A percentile compares a stretch with the other conserved stretches of the same genome.
Evolutionary conservation across 2,113 vertebrate genomes (phyloP).

Genomic region (Gobius niger): DNA sequence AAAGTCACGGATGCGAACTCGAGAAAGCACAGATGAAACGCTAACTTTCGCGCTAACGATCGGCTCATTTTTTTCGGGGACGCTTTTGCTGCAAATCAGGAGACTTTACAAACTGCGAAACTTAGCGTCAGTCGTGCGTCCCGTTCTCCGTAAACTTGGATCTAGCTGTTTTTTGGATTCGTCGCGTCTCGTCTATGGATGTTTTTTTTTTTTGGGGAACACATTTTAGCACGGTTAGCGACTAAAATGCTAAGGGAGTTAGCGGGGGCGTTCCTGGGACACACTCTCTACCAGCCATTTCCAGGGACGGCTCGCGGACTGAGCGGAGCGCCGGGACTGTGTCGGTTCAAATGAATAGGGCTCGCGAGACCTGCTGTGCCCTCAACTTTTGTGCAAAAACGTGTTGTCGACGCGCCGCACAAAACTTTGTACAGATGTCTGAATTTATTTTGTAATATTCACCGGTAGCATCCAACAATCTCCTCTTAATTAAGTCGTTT

Average conservation of each 20-base stretch:
- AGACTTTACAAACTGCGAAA: conserved; percentile 27
- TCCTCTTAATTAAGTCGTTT: conserved; percentile 24
- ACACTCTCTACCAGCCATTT: conserved; percentile 27
- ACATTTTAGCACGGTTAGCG: not conserved
- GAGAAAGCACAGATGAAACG: conserved; percentile 78
- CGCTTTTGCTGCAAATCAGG: conserved; percentile 29
- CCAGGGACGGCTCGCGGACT: not conserved
- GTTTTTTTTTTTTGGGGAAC: conserved; percentile 16
- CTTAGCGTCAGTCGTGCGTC: conserved; percentile 36
- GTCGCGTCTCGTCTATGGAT: conserved; percentile 29
- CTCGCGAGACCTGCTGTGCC: conserved; percentile 35
- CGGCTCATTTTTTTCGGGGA: conserved; percentile 17
- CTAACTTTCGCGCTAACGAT: not conserved
- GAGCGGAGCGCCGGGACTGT: conserved; percentile 10
- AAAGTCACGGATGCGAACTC: conserved; percentile 51
- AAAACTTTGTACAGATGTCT: conserved; percentile 60
- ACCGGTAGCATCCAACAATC: conserved; percentile 56
- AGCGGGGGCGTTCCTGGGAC: conserved; percentile 8
- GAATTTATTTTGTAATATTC: conserved; percentile 42
- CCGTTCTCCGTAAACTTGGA: conserved; percentile 32
- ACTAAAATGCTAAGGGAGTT: not conserved
- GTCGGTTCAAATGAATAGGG: conserved; percentile 17
- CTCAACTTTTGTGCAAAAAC: conserved; percentile 44
- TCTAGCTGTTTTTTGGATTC: conserved; percentile 33
- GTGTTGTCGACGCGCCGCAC: conserved; percentile 25